phyloP scores from a whole-genome alignment of 2,888 invertebrate species.

The Spatulosminthurus flaviceps region DNA sequence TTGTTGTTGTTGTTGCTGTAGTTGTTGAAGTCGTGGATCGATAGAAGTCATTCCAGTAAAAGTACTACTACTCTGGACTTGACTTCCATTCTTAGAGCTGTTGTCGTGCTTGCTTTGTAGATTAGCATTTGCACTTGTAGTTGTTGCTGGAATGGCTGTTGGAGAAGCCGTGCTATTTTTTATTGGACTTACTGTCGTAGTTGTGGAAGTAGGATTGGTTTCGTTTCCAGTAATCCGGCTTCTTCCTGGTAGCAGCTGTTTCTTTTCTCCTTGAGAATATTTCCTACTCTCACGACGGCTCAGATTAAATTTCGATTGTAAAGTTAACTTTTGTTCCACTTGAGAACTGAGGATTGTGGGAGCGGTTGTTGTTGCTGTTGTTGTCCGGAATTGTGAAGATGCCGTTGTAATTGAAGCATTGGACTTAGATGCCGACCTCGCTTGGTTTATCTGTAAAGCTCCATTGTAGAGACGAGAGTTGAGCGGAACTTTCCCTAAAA shows the following conservation, averaged over 20 bases:
- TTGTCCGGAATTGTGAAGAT: slow-evolving; percentile 15
- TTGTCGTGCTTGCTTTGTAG: background rate
- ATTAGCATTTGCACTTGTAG: slow-evolving; percentile 13
- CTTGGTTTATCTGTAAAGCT: background rate
- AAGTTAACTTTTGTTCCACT: slow-evolving; percentile 35
- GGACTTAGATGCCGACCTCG: background rate
- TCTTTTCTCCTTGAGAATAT: background rate
- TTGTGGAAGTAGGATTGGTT: background rate
- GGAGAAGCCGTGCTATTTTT: background rate
- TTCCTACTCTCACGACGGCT: slow-evolving; percentile 5
- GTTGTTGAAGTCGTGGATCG: background rate
- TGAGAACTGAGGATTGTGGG: slow-evolving; percentile 21
- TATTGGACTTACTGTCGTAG: slow-evolving; percentile 4
- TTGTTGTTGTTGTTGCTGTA: slow-evolving; percentile 19
- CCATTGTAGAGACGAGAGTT: slow-evolving; percentile 1
- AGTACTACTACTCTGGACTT: slow-evolving; percentile 7
- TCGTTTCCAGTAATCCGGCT: background rate
- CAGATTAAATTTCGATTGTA: slow-evolving; percentile 32
- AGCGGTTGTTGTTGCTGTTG: background rate
- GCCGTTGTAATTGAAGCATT: slow-evolving; percentile 19
- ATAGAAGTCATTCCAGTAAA: background rate
- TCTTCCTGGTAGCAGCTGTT: background rate
- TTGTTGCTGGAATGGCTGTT: background rate
- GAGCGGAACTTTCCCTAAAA: slow-evolving; percentile 16
- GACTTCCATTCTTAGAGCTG: background rate